phyloP scores from a whole-genome alignment of 2,797 vertebrate genomes.

The Microtus californicus region DNA sequence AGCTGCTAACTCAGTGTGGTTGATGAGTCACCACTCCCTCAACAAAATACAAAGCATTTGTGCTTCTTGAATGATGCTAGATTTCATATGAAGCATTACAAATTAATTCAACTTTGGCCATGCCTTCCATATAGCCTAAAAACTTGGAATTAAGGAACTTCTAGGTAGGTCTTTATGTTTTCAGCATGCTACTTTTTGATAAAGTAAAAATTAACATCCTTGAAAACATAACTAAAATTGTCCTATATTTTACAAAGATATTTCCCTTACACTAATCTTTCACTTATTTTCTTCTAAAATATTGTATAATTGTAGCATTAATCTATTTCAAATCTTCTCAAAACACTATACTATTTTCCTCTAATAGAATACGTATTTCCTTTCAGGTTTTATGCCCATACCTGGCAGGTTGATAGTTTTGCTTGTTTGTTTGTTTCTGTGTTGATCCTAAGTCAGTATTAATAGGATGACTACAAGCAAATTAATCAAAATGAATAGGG shows the following conservation, averaged over 20 bases:
- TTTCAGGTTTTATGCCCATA: conserved; percentile 56
- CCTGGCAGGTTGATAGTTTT: conserved; percentile 44
- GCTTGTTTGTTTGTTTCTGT: conserved; percentile 22
- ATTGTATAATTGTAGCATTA: conserved; percentile 67
- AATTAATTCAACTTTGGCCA: conserved; percentile 63
- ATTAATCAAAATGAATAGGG: conserved; percentile 51
- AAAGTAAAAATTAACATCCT: conserved; percentile 64
- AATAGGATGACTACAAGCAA: conserved; percentile 64
- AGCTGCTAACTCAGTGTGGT: conserved; percentile 15
- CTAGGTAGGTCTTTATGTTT: background rate
- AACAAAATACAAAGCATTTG: conserved; percentile 26
- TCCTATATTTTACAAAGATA: conserved; percentile 64
- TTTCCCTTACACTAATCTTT: conserved; percentile 57
- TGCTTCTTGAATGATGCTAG: background rate
- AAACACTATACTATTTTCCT: conserved; percentile 60
- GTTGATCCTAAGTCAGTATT: conserved; percentile 61
- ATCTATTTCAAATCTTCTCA: conserved; percentile 66
- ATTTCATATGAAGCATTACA: conserved; percentile 54
- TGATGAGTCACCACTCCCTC: background rate
- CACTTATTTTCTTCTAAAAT: conserved; percentile 78
- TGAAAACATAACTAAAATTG: conserved; percentile 57
- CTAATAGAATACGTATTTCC: conserved; percentile 60
- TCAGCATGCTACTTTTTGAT: conserved; percentile 53
- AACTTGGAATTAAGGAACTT: conserved; percentile 49
- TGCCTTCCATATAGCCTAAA: conserved; percentile 20